These are phyloP conservation scores for Chrysina gloriosa DNA, from an alignment of 2,888 invertebrate species.

Conservation along the genomic window DNA sequence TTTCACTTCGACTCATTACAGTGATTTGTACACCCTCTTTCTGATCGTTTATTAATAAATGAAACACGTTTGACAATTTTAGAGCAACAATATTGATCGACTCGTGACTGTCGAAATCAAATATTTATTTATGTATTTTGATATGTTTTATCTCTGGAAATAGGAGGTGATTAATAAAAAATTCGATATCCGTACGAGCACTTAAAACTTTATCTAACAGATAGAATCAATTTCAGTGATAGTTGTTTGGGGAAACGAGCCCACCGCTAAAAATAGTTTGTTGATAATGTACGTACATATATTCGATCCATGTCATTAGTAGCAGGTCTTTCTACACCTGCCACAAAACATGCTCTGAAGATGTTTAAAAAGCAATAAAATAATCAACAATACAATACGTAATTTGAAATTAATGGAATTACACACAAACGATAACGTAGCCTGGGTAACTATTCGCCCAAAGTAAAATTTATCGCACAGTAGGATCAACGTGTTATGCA, in stretches of 20 bases:
- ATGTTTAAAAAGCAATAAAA: no score
- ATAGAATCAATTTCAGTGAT: not conserved
- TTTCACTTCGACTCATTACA: no score
- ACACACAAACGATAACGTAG: slow-evolving; percentile 3
- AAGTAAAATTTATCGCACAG: not conserved
- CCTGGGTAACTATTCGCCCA: not conserved
- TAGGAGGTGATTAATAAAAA: not conserved
- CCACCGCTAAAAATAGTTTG: not conserved
- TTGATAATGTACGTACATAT: no score
- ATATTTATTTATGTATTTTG: not conserved
- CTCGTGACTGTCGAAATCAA: not conserved
- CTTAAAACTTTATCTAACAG: not conserved
- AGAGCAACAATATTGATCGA: not conserved
- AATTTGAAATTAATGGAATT: no score
- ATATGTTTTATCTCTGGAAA: not conserved
- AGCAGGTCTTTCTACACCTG: no score
- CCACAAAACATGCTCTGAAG: no score
- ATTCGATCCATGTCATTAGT: no score
- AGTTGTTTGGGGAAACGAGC: not conserved
- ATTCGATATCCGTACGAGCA: not conserved
- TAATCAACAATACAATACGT: no score
- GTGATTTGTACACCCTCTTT: no score
- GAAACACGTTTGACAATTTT: no score
- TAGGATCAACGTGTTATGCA: not conserved
- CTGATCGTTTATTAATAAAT: no score